Evolutionary conservation across 2,113 vertebrate genomes (phyloP).

Genomic region (Vanacampus margaritifer): DNA sequence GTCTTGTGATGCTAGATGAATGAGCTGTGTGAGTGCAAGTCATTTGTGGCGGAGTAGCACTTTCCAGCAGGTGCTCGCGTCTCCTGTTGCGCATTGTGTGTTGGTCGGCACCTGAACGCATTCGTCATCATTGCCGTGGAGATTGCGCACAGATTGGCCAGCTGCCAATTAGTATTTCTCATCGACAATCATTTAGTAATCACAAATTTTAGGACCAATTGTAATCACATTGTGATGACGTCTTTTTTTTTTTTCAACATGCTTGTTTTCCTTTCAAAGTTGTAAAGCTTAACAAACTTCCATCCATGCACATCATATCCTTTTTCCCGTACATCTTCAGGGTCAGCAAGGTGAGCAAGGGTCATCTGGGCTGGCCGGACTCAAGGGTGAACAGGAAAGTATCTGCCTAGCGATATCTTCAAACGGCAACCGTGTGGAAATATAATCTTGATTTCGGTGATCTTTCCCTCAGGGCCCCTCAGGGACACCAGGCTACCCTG

Average conservation of each 20-base stretch:
- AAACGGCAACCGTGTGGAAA: conserved; percentile 9
- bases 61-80: conserved; percentile 37
- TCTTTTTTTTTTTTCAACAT: not conserved
- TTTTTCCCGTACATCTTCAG: conserved; percentile 61
- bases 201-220: conserved; percentile 13
- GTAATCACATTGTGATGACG: conserved; percentile 15
- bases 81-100: conserved; percentile 7
- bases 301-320: no score
- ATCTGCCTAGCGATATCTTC: conserved; percentile 21
- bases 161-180: conserved; percentile 27
- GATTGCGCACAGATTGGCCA: conserved; percentile 23
- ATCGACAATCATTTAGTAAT: conserved; percentile 24
- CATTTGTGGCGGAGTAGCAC: conserved; percentile 37
- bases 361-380: conserved; percentile 71
- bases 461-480: conserved; percentile 78
- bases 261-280: conserved; percentile 1
- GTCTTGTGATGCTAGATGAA: conserved; percentile 49
- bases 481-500: conserved; percentile 87
- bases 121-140: conserved; percentile 20
- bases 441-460: conserved; percentile 32
- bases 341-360: conserved; percentile 90
- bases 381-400: conserved; percentile 88
- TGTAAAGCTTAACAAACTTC: not conserved
- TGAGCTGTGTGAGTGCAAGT: conserved; percentile 44
- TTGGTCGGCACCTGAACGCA: conserved; percentile 23